Base-by-base conservation (phyloP, 2,113 vertebrate genomes). In the Gavialis gangeticus region DNA sequence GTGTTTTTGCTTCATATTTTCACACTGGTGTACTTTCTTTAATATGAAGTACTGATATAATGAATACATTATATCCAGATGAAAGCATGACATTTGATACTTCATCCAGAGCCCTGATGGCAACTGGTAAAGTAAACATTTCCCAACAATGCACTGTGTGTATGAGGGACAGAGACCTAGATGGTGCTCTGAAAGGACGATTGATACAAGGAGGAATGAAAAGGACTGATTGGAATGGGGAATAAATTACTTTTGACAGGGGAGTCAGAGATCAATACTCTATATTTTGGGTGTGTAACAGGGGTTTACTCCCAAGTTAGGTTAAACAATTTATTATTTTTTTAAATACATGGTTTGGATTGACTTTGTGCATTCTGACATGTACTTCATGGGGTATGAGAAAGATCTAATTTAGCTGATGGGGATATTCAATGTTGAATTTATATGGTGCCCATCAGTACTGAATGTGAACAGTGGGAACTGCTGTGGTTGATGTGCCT, bases 41-140 rank as follows among this genome's bases (percentile, higher is more conserved):
- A 96, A 88, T 96, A 92, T 88, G 87, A 91, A 96, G 58, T 82
- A 95, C 84, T 94, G 93, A 97, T 97, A 94, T 90, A 98, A 98
- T 95, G 96, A 97, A 97, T 95, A 97, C 98, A 98, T 97, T 93
- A 87, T 91, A 95, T 96, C 97, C 98, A 97, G 97, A 97, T 96
- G 98, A 98, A 98, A 97, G 91, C 60, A 73, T 15, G 88, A 76
- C 82, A 97, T 91, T 80, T 82, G 96, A 97, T 96, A 96, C 55
- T 84, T 95, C 84, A 91, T 95, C 91, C 18, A 77, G 94, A 85
- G n/a, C 77, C 21, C 11, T 75, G 95, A 46, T 87, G 96, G 75
- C 9, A 11, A 88, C 79, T 87, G 87, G 91, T 84, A 95, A 93
- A 79, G 85, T 30, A 88, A 95, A 90, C 66, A 75, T 92, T 94